Percentiles rank a stretch among this genome's conserved stretches.
These are phyloP conservation scores for Leucophenga montana DNA, from an alignment of 2,888 invertebrate species.

Conservation along the genomic window DNA sequence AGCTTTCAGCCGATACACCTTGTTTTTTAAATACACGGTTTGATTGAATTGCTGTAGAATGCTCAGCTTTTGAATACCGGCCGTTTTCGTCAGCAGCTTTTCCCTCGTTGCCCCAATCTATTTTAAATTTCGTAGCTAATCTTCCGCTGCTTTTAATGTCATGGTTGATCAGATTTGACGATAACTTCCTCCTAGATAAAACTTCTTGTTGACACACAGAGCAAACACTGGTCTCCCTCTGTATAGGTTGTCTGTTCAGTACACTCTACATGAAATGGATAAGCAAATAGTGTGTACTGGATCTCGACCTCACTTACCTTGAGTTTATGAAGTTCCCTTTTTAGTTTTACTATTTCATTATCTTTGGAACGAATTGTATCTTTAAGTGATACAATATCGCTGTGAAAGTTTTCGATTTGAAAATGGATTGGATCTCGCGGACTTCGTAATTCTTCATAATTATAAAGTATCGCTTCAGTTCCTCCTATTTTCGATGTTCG, in stretches of 20 bases:
- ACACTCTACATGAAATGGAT: not conserved
- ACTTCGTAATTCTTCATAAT: not conserved
- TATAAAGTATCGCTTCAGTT: not conserved
- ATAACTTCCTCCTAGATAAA: not conserved
- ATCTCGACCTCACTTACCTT: not conserved
- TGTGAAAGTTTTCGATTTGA: not conserved
- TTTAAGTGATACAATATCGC: not conserved
- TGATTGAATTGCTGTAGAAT: not conserved
- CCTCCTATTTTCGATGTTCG: conserved; percentile 16
- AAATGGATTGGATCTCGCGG: not conserved
- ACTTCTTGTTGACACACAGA: not conserved
- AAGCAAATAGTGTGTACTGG: no score
- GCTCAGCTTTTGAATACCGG: not conserved
- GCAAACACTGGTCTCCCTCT: not conserved
- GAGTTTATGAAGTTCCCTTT: not conserved
- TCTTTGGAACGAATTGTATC: not conserved
- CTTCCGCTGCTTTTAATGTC: conserved; percentile 87
- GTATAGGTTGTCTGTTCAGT: not conserved
- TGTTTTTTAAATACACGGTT: conserved; percentile 76
- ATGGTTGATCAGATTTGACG: conserved; percentile 70
- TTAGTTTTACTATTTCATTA: not conserved
- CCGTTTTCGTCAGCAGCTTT: not conserved
- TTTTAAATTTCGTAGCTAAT: conserved; percentile 78
- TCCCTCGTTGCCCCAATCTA: no score
- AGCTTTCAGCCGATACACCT: conserved; percentile 85